Evolutionary conservation across 2,797 vertebrate species (phyloP).

Genomic region (Bufotes viridis): DNA sequence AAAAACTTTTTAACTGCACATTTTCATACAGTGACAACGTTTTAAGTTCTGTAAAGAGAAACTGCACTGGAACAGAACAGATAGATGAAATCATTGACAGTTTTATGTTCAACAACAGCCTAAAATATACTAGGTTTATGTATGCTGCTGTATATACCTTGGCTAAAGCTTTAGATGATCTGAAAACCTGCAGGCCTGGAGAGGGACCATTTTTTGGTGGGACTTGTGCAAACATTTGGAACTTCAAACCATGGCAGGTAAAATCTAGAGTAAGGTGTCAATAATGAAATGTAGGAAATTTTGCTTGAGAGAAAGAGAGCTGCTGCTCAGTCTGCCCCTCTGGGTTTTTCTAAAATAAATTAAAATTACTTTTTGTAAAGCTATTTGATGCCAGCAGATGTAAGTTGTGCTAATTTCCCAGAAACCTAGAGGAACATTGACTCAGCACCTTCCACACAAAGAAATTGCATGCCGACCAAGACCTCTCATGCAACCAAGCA

Average conservation of each 20-base stretch:
- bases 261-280: not conserved
- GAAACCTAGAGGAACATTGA: too few species aligned
- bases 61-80: constrained; percentile 24
- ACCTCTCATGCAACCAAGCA: too few species aligned
- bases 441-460: too few species aligned
- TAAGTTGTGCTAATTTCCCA: too few species aligned
- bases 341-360: too few species aligned
- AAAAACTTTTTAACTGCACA: not conserved
- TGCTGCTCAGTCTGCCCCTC: too few species aligned
- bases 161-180: constrained; percentile 22
- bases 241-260: constrained; percentile 6
- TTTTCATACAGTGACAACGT: too few species aligned
- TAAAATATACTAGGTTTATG: not conserved
- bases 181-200: not conserved
- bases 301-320: too few species aligned
- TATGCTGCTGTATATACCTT: not conserved
- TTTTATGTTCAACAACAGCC: not conserved
- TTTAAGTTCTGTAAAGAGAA: not conserved
- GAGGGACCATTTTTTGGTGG: not conserved
- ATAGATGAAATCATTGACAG: not conserved
- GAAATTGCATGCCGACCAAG: too few species aligned
- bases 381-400: too few species aligned
- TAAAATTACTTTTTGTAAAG: too few species aligned
- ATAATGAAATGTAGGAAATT: too few species aligned
- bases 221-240: constrained; percentile 16